These are phyloP conservation scores for Loripinus fragilis DNA, from an alignment of 2,888 invertebrate species.

Conservation along the genomic window DNA sequence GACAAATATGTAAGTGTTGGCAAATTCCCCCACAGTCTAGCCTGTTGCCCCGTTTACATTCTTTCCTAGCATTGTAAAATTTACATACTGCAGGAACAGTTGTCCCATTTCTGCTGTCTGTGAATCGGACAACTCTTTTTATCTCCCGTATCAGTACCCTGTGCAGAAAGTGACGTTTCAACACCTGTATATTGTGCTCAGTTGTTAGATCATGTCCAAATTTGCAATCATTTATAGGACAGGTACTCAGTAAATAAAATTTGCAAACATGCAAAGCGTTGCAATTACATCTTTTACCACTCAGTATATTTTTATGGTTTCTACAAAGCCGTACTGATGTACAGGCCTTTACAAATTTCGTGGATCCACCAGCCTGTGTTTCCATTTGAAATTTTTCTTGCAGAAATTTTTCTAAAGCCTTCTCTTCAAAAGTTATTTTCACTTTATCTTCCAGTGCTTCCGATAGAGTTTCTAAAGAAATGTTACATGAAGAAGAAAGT, in stretches of 20 bases:
- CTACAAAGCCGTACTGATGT: neutral
- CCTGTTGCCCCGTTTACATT: slow-evolving; percentile 42
- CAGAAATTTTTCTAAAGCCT: neutral
- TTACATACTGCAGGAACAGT: slow-evolving; percentile 48
- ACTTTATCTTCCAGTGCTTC: neutral
- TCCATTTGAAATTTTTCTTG: neutral
- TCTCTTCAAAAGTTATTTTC: neutral
- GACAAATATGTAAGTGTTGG: slow-evolving; percentile 50
- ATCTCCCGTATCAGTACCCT: slow-evolving; percentile 48
- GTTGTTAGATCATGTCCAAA: slow-evolving; percentile 59
- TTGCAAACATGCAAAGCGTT: slow-evolving; percentile 53
- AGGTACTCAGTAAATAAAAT: slow-evolving; percentile 48
- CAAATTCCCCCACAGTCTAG: slow-evolving; percentile 28
- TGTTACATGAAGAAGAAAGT: neutral
- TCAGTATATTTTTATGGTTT: neutral
- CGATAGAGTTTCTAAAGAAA: neutral
- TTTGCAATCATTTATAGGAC: slow-evolving; percentile 42
- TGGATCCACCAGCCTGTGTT: neutral
- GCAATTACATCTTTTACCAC: slow-evolving; percentile 41
- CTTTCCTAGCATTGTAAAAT: slow-evolving; percentile 43
- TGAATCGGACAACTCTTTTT: slow-evolving; percentile 33
- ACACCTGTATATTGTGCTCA: slow-evolving; percentile 48
- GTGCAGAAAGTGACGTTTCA: slow-evolving; percentile 44
- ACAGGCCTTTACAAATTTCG: neutral
- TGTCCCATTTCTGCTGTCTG: slow-evolving; percentile 43